Evolutionary conservation across 2,113 vertebrate genomes (phyloP), one percentile per base, ranked within the genome.

Genomic region (Rhineura floridana): DNA sequence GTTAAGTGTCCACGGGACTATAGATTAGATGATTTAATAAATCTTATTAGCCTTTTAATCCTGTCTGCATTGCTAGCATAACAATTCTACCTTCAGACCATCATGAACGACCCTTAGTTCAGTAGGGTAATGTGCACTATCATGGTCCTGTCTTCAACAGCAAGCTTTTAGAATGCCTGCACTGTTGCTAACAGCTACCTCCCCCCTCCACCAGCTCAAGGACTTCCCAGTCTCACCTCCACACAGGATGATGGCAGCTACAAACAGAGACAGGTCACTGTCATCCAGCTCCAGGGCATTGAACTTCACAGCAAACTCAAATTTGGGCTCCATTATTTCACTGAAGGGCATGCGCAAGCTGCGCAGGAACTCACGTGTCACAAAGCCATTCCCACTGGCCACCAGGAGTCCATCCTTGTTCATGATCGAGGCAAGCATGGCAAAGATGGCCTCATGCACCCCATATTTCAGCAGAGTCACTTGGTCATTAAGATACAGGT

Each of bases 281-380:
- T 99, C 99, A 19, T 99, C 98, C 88, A 99, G 97, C 95, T 99
- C 98, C 95, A 99, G 96, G 42, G 99, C 98, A 0, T 99, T 99
- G 96, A 99, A 99, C 95, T 99, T 99, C 67, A 99, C 98, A 1
- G 99, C 98, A 94, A 99, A 99, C 96, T 99, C 98, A 44, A 99
- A 99, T 89, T 99, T 99, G 95, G 99, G 99, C 96, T 99, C 99
- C 95, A 99, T 98, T 95, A 99, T 99, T 95, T 99, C 98, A 0
- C 85, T 98, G 96, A 99, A 99, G 79, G 99, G 99, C 90, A 98
- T 98, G 84, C 99, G 98, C 88, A 99, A 97, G 92, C 98, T 99
- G 63, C 99, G 98, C 91, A 99, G 96, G 95, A 99, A 99, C 95
- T 99, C 98, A 0, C 99, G 97, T 4, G 99, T 99, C 89, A 99